These are phyloP conservation scores for Aegotheles bennettii DNA, from an alignment of 2,113 vertebrate genomes.

Conservation along the genomic window DNA sequence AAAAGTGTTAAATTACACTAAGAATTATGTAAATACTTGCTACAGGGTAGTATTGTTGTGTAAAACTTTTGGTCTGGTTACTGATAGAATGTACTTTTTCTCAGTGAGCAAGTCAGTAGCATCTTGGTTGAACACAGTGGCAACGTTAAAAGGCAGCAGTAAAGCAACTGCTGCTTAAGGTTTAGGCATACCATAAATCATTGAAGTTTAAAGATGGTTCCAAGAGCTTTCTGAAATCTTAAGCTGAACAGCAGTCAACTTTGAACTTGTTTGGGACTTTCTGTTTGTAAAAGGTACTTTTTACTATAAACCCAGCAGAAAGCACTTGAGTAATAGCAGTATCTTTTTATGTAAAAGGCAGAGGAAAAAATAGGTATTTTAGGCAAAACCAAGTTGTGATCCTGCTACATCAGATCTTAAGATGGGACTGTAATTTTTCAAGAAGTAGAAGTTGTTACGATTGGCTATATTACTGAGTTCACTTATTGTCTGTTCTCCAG, in stretches of 20 bases:
- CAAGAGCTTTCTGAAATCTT: neutral
- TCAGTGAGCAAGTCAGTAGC: neutral
- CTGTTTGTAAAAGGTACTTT: slow-evolving; percentile 40
- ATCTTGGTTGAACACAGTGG: rapidly evolving
- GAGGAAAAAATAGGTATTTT: neutral
- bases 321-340: slow-evolving; percentile 11
- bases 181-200: neutral
- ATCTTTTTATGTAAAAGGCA: neutral
- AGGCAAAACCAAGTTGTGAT: neutral
- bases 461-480: neutral
- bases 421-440: neutral
- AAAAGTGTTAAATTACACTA: neutral
- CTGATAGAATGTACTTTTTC: neutral
- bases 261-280: slow-evolving; percentile 36
- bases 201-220: neutral
- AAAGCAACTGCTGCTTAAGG: rapidly evolving
- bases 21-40: neutral
- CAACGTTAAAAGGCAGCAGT: neutral
- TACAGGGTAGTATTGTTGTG: neutral
- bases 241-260: neutral
- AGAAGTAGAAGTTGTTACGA: neutral
- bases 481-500: neutral
- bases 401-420: neutral
- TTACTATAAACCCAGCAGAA: neutral
- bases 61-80: neutral